phyloP scores from a whole-genome alignment of 2,888 invertebrate species.

The Drosophila pseudotakahashii region DNA sequence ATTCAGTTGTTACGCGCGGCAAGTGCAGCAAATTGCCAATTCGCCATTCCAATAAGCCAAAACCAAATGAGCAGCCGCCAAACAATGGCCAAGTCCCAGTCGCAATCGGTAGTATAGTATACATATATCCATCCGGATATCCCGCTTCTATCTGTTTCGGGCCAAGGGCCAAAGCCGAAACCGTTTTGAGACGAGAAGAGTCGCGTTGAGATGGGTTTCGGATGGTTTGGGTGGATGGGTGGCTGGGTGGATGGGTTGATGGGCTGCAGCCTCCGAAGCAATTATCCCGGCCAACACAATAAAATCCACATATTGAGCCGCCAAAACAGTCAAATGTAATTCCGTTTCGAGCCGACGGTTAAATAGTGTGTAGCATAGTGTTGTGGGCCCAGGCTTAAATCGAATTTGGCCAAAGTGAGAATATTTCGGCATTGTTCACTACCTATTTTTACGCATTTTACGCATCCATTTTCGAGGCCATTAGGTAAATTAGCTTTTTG shows the following conservation, averaged over 20 bases:
- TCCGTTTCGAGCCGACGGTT: not conserved
- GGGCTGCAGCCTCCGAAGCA: constrained; percentile 6
- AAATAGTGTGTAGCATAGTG: not conserved
- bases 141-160: not conserved
- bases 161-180: constrained; percentile 8
- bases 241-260: not conserved
- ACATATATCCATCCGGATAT: constrained; percentile 1
- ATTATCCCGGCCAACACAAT: constrained; percentile 17
- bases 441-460: not conserved
- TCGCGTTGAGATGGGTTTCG: not conserved
- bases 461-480: not conserved
- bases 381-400: not conserved
- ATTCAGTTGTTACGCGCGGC: constrained; percentile 67
- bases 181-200: not conserved
- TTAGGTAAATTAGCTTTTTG: no score
- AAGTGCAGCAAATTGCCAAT: constrained; percentile 74
- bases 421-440: not conserved
- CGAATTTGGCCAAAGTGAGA: not conserved
- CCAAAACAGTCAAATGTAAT: constrained; percentile 6
- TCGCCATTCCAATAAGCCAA: constrained; percentile 58
- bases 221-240: not conserved
- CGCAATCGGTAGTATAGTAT: not conserved
- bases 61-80: constrained; percentile 52
- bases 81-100: constrained; percentile 31
- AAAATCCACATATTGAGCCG: constrained; percentile 12